Percentiles rank a stretch among this genome's conserved stretches.
Evolutionary conservation across 2,888 invertebrate species (phyloP).

Genomic region (Epicampocera succincta): DNA sequence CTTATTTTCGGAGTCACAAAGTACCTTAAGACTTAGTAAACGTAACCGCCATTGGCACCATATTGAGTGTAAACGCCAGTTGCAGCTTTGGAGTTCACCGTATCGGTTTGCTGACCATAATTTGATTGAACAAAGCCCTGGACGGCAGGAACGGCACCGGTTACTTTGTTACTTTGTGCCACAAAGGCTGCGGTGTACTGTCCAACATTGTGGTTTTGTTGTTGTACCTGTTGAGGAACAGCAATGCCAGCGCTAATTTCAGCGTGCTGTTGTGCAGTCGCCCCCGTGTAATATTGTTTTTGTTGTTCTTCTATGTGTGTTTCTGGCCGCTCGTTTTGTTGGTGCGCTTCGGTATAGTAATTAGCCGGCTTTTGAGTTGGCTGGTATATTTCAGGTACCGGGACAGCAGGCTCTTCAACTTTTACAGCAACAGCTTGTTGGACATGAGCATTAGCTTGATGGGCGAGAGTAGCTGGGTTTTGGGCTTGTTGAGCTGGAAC

Average conservation of each 20-base stretch:
- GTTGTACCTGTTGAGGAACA: constrained; percentile 23
- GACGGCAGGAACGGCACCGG: too few relatives aligned
- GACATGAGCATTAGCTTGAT: constrained; percentile 25
- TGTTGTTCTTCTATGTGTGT: neutral
- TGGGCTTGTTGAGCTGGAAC: constrained; percentile 14
- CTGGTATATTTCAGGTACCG: constrained; percentile 13
- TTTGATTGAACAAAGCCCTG: constrained; percentile 2
- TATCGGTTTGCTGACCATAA: constrained; percentile 13
- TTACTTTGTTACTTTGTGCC: too few relatives aligned
- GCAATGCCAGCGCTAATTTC: constrained; percentile 1
- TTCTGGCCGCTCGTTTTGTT: constrained; percentile 3
- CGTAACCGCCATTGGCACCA: constrained; percentile 78
- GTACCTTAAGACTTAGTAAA: constrained; percentile 66
- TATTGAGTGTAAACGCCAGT: constrained; percentile 75
- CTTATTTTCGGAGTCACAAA: too few relatives aligned
- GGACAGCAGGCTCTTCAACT: constrained; percentile 35
- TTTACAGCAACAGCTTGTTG: constrained; percentile 18
- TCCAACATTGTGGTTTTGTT: neutral
- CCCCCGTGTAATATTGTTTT: neutral
- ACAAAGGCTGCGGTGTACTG: neutral
- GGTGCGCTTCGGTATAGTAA: constrained; percentile 20
- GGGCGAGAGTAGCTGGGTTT: neutral
- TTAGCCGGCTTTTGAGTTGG: constrained; percentile 36
- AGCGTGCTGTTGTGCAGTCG: neutral
- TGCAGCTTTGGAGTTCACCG: constrained; percentile 11